phyloP scores from a whole-genome alignment of 2,113 vertebrate genomes.

The Plestiodon gilberti region DNA sequence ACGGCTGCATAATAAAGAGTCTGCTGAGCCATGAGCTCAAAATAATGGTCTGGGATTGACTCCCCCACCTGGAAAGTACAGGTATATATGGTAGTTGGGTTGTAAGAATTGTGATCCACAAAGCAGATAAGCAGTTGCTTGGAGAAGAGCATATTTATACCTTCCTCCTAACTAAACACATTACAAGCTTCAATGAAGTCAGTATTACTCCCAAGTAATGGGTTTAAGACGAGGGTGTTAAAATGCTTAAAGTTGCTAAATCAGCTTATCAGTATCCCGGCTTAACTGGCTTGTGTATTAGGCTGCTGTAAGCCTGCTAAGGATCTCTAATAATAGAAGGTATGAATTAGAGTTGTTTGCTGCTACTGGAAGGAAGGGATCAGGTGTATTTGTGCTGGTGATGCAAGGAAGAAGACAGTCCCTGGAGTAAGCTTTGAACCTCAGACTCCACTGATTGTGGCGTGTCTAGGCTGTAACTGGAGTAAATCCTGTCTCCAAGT shows the following conservation, averaged over 20 bases:
- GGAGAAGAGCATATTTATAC: neutral
- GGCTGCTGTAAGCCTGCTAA: neutral
- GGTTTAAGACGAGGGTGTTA: neutral
- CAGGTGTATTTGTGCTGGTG: neutral
- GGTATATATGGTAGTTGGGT: neutral
- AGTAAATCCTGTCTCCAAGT: neutral
- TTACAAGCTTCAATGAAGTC: neutral
- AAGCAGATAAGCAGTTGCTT: neutral
- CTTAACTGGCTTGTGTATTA: conserved; percentile 10
- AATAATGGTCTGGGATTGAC: neutral
- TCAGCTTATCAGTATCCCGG: neutral
- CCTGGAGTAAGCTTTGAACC: neutral
- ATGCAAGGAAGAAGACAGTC: neutral
- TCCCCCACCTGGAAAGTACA: neutral
- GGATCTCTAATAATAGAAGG: conserved; percentile 3
- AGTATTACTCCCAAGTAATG: conserved; percentile 2
- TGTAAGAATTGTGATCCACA: neutral
- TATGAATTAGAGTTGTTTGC: neutral
- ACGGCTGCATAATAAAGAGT: neutral
- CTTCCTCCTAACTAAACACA: neutral
- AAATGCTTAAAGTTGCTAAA: neutral
- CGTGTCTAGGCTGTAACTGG: neutral
- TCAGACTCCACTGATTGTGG: neutral
- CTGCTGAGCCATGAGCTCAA: neutral
- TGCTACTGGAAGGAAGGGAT: neutral